Percentiles rank a stretch among this genome's conserved stretches.
phyloP scores from a whole-genome alignment of 2,888 invertebrate genomes.

The Cepaea hortensis region DNA sequence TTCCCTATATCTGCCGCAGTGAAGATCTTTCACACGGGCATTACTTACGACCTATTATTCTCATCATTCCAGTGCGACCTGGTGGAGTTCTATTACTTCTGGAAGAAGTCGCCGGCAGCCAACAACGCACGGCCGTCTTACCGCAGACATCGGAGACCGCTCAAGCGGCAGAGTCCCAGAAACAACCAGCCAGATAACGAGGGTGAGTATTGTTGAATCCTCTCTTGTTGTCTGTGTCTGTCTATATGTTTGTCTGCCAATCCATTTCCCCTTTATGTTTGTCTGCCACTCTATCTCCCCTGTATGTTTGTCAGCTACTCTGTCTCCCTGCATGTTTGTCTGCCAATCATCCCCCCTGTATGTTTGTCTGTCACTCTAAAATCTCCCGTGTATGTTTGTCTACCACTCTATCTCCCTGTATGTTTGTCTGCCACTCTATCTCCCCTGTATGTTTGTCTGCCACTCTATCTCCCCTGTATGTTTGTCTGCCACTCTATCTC shows the following conservation, averaged over 20 bases:
- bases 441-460: too few species aligned
- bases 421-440: too few species aligned
- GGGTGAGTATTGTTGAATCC: constrained; percentile 6
- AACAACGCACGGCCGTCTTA: constrained; percentile 91
- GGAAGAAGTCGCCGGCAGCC: constrained; percentile 99
- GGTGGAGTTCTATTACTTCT: constrained; percentile 98
- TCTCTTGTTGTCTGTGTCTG: neutral
- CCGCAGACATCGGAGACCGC: constrained; percentile 81
- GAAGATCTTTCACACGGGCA: neutral
- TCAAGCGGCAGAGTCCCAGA: constrained; percentile 63
- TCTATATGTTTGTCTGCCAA: neutral
- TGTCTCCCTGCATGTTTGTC: too few species aligned
- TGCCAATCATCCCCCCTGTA: too few species aligned
- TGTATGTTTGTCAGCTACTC: too few species aligned
- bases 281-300: too few species aligned
- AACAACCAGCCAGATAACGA: constrained; percentile 54
- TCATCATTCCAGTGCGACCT: constrained; percentile 85
- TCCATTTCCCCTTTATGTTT: neutral
- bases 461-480: neutral
- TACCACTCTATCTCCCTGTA: too few species aligned
- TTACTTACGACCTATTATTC: too few species aligned
- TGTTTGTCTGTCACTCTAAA: too few species aligned
- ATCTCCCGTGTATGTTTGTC: too few species aligned
- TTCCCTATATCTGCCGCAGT: too few species aligned
- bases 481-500: neutral